Evolutionary conservation across 2,797 vertebrate species (phyloP).

Genomic region (Babyrousa celebensis): DNA sequence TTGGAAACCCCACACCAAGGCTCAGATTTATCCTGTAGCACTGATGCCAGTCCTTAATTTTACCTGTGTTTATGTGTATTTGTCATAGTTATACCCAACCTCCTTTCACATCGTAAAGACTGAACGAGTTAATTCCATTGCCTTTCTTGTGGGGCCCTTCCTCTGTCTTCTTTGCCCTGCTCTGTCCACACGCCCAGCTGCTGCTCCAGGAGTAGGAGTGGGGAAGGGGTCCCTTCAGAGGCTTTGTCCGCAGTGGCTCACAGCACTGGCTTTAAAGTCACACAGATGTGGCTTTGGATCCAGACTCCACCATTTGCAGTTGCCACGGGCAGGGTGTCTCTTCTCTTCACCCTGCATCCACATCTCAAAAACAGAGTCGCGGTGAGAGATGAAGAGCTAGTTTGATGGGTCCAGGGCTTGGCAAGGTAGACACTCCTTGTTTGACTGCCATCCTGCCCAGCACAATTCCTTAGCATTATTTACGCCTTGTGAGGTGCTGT

Average conservation of each 20-base stretch:
- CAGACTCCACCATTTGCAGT: neutral
- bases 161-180: neutral
- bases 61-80: neutral
- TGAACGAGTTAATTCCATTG: neutral
- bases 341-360: neutral
- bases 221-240: neutral
- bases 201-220: neutral
- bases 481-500: neutral
- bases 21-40: neutral
- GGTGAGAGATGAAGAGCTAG: neutral
- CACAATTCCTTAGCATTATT: neutral
- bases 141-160: neutral
- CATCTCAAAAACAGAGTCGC: neutral
- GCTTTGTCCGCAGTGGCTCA: neutral
- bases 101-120: neutral
- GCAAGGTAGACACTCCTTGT: neutral
- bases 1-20: neutral
- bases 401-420: accelerated
- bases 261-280: neutral
- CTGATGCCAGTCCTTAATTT: neutral
- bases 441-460: neutral
- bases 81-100: neutral
- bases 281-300: neutral
- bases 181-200: neutral
- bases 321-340: neutral